Percentiles rank a stretch among this genome's conserved stretches.
These are phyloP conservation scores for Labrus mixtus DNA, from an alignment of 2,113 vertebrate genomes.

Conservation along the genomic window DNA sequence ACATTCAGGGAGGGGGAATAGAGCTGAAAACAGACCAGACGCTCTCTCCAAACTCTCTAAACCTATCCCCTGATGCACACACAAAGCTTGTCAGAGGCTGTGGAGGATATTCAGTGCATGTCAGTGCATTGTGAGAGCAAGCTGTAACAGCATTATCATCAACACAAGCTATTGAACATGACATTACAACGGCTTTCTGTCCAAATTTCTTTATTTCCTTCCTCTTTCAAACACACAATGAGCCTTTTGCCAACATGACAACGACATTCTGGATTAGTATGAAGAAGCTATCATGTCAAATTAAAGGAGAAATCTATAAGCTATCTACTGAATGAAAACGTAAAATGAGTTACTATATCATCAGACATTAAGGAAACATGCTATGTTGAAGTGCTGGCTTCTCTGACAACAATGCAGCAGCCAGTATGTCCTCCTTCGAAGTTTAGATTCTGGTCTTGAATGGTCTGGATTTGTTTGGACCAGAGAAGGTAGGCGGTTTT, in stretches of 20 bases:
- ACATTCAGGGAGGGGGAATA: not conserved
- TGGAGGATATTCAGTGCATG: slow-evolving; percentile 14
- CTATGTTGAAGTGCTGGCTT: too few species aligned
- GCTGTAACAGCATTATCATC: slow-evolving; percentile 12
- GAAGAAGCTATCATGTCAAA: slow-evolving; percentile 9
- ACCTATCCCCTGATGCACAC: slow-evolving; percentile 35
- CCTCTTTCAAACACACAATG: not conserved
- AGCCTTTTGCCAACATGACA: slow-evolving; percentile 4
- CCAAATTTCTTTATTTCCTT: slow-evolving; percentile 1
- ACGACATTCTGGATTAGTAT: not conserved
- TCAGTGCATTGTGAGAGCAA: slow-evolving; percentile 19
- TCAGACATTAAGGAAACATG: too few species aligned
- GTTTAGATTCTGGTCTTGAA: too few species aligned
- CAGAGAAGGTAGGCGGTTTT: too few species aligned
- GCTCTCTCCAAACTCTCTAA: slow-evolving; percentile 25
- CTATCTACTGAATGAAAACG: too few species aligned
- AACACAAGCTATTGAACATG: slow-evolving; percentile 1
- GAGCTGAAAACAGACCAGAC: slow-evolving; percentile 19
- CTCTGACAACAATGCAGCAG: too few species aligned
- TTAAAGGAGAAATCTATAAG: slow-evolving; percentile 2
- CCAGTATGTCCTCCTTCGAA: too few species aligned
- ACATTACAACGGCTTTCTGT: slow-evolving; percentile 16
- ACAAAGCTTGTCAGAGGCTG: slow-evolving; percentile 12
- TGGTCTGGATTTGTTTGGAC: too few species aligned
- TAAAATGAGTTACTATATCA: too few species aligned